Evolutionary conservation across 2,113 vertebrate genomes (phyloP).

Genomic region (Lasiurus cinereus): DNA sequence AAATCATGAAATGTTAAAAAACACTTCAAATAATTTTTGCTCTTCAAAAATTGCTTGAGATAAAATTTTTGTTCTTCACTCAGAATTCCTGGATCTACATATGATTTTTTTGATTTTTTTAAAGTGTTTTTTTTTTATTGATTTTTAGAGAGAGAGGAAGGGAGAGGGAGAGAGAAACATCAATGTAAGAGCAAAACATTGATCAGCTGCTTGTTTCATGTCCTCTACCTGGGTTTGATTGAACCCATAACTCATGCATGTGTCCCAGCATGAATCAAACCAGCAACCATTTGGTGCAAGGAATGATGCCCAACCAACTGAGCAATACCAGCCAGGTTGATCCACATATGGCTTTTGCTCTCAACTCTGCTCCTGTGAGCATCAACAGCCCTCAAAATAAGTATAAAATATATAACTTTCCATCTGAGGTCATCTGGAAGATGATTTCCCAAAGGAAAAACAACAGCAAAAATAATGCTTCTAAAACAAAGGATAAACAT

Average conservation of each 20-base stretch:
- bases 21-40: conserved; percentile 35
- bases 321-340: not conserved
- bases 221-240: not conserved
- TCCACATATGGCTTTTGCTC: not conserved
- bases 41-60: conserved; percentile 38
- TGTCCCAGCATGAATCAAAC: no score
- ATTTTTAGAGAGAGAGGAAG: not conserved
- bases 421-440: not conserved
- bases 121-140: not conserved
- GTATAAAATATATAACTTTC: conserved; percentile 37
- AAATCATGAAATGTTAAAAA: conserved; percentile 69
- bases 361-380: not conserved
- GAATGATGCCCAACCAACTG: not conserved
- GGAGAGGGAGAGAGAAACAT: not conserved
- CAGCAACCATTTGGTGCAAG: not conserved
- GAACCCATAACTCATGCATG: not conserved
- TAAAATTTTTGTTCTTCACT: conserved; percentile 45
- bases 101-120: not conserved
- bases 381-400: not conserved
- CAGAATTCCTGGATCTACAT: conserved; percentile 15
- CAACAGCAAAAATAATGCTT: not conserved
- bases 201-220: not conserved
- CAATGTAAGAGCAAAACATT: not conserved
- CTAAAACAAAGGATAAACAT: conserved; percentile 61
- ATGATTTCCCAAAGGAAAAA: conserved; percentile 65